Evolutionary conservation across 2,888 invertebrate genomes (phyloP).

Genomic region (Hermodice carunculata): DNA sequence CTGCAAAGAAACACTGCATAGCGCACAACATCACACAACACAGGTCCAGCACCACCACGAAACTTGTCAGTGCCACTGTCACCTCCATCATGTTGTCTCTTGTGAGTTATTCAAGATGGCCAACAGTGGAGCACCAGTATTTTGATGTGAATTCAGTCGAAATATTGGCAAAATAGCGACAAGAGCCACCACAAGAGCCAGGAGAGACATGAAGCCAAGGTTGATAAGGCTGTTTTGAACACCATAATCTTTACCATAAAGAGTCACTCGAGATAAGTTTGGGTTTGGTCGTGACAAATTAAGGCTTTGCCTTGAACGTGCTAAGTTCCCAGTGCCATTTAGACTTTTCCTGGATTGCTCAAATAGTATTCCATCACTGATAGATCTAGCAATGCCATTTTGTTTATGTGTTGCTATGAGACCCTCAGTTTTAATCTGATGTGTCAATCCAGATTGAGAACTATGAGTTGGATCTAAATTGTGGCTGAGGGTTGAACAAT

Average conservation of each 20-base stretch:
- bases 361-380: neutral
- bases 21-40: constrained; percentile 94
- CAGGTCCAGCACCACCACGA: constrained; percentile 88
- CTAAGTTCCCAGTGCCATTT: neutral
- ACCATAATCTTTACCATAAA: too few relatives aligned
- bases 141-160: constrained; percentile 68
- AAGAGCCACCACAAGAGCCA: constrained; percentile 85
- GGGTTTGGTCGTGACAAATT: too few relatives aligned
- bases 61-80: constrained; percentile 88
- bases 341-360: neutral
- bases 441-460: too few relatives aligned
- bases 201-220: constrained; percentile 85
- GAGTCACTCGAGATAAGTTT: too few relatives aligned
- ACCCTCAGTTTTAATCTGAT: too few relatives aligned
- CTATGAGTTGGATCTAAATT: too few relatives aligned
- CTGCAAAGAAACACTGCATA: constrained; percentile 93
- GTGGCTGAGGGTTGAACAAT: too few relatives aligned
- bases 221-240: constrained; percentile 87
- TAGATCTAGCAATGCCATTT: constrained; percentile 15
- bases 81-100: constrained; percentile 85
- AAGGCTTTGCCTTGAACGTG: too few relatives aligned
- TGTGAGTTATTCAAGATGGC: neutral
- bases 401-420: constrained; percentile 20
- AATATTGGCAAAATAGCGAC: constrained; percentile 82
- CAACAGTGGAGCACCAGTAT: neutral